phyloP scores from a whole-genome alignment of 2,797 vertebrate species.

The Taenioides sp. region DNA sequence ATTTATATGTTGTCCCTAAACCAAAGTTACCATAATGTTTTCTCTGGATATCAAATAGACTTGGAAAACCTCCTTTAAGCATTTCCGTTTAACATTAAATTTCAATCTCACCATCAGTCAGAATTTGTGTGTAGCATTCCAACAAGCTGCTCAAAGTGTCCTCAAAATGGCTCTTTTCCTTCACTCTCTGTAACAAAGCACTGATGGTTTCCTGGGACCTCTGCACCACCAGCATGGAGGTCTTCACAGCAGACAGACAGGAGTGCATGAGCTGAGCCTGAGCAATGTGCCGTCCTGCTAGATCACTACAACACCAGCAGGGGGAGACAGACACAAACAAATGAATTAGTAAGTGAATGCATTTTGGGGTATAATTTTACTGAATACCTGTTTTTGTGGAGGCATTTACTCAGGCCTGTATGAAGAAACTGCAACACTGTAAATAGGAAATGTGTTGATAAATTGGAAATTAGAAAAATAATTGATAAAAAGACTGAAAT shows the following conservation, averaged over 20 bases:
- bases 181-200: conserved; percentile 38
- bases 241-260: conserved; percentile 84
- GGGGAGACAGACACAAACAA: conserved; percentile 43
- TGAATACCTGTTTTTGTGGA: conserved; percentile 84
- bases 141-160: conserved; percentile 82
- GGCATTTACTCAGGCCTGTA: conserved; percentile 78
- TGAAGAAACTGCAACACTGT: conserved; percentile 88
- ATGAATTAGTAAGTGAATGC: neutral
- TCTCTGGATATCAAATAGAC: neutral
- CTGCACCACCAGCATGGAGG: conserved; percentile 89
- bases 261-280: conserved; percentile 91
- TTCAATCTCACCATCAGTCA: conserved; percentile 82
- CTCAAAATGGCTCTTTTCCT: conserved; percentile 54
- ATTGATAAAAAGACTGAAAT: neutral
- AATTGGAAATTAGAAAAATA: neutral
- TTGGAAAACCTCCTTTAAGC: neutral
- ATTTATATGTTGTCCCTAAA: too few relatives aligned
- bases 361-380: neutral
- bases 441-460: conserved; percentile 35
- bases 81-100: neutral
- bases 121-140: conserved; percentile 78
- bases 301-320: conserved; percentile 72
- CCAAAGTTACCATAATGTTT: neutral
- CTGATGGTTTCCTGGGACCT: conserved; percentile 76
- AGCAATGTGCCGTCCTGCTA: conserved; percentile 83